Percentiles rank a stretch among this genome's conserved stretches.
Conservation (phyloP, 2,113 vertebrate species). For the Ciconia maguari region DNA sequence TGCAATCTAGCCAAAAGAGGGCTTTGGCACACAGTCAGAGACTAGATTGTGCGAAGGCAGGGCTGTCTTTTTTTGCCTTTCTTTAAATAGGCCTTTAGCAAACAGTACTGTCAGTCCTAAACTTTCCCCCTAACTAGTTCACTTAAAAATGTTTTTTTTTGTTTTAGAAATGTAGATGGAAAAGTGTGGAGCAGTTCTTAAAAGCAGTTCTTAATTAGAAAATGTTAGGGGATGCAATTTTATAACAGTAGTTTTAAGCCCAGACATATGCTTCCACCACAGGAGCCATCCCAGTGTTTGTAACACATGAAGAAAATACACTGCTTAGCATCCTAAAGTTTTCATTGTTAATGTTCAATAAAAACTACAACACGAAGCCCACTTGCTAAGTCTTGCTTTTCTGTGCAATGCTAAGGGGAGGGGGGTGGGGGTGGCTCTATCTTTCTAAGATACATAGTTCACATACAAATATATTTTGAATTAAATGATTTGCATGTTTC, state of each 20-base stretch:
- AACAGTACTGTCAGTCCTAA: background rate
- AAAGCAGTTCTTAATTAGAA: constrained; percentile 18
- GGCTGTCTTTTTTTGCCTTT: background rate
- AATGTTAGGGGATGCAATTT: background rate
- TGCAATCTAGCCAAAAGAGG: background rate
- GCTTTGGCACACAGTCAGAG: background rate
- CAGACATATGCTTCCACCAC: constrained; percentile 34
- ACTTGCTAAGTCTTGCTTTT: background rate
- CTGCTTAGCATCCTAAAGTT: constrained; percentile 25
- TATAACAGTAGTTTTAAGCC: constrained; percentile 24
- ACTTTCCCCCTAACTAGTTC: background rate
- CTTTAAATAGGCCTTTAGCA: background rate
- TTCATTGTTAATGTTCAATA: constrained; percentile 10
- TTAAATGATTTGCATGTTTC: background rate
- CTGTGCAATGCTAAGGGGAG: background rate
- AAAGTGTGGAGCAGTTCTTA: background rate
- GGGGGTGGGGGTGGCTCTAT: rapidly evolving
- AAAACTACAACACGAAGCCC: background rate
- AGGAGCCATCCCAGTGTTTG: background rate
- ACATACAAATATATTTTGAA: background rate
- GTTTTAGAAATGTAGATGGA: background rate
- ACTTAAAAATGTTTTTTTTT: background rate
- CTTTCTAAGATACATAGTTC: background rate
- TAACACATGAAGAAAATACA: constrained; percentile 41
- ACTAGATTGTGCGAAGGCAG: background rate